Evolutionary conservation across 2,113 vertebrate species (phyloP).

Genomic region (Origma solitaria): DNA sequence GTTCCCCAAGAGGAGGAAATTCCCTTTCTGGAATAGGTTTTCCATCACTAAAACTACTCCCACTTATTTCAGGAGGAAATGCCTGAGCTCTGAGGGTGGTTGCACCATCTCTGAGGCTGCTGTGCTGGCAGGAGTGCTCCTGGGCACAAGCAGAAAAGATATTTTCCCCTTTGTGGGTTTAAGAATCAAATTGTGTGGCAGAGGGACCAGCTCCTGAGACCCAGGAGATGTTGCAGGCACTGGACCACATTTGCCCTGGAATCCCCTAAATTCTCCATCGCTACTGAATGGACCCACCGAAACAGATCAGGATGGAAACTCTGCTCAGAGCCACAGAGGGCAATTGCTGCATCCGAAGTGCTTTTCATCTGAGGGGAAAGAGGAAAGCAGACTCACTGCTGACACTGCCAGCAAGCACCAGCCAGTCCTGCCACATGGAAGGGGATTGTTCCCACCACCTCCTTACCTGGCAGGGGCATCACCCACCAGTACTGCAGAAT

Average conservation of each 20-base stretch:
- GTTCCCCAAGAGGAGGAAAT: neutral
- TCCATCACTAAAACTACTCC: neutral
- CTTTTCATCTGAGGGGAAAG: neutral
- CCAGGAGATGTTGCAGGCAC: neutral
- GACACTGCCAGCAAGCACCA: fast-evolving
- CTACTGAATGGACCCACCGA: neutral
- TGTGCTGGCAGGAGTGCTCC: neutral
- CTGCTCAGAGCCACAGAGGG: neutral
- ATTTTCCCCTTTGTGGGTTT: neutral
- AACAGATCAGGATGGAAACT: neutral
- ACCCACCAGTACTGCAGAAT: fast-evolving
- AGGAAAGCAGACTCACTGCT: neutral
- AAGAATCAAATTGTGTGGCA: neutral
- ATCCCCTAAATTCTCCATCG: neutral
- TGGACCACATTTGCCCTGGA: neutral
- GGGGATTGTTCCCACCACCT: neutral
- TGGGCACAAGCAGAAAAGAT: neutral
- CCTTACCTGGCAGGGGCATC: neutral
- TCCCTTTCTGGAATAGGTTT: neutral
- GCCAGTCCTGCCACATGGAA: neutral
- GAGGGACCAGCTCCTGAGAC: neutral
- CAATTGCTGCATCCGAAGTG: neutral
- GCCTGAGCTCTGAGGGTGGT: neutral
- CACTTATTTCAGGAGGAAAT: neutral
- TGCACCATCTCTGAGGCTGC: neutral